phyloP scores from a whole-genome alignment of 2,113 vertebrate genomes.

The Mesocricetus auratus region DNA sequence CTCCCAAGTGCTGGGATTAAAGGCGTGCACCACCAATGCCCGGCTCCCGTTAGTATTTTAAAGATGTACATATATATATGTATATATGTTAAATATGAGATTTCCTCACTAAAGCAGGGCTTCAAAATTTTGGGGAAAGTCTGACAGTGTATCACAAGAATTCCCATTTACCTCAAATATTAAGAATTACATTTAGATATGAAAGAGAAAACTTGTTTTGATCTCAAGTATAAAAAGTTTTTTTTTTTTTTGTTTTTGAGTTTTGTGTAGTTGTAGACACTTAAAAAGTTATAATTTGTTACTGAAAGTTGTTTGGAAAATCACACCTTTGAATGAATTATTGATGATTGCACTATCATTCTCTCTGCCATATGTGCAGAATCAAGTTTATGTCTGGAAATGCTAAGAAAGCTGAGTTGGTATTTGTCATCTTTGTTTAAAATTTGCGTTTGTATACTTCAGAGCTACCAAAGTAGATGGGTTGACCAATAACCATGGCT shows the following conservation, averaged over 20 bases:
- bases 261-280: conserved; percentile 64
- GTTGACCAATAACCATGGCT: conserved; percentile 56
- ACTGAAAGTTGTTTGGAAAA: conserved; percentile 73
- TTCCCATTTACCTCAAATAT: conserved; percentile 78
- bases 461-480: conserved; percentile 32
- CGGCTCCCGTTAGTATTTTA: too few relatives aligned
- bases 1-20: too few relatives aligned
- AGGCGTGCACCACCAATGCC: too few relatives aligned
- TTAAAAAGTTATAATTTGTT: conserved; percentile 65
- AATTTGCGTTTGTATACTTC: conserved; percentile 52
- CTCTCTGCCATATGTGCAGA: conserved; percentile 30
- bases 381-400: conserved; percentile 54
- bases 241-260: too few relatives aligned
- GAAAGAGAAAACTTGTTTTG: conserved; percentile 59
- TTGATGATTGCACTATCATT: conserved; percentile 51
- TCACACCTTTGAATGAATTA: conserved; percentile 61
- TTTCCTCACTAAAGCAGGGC: conserved; percentile 68
- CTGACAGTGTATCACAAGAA: conserved; percentile 54
- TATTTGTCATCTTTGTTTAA: conserved; percentile 70
- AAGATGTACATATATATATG: conserved; percentile 46
- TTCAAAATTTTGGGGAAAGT: conserved; percentile 19
- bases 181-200: conserved; percentile 75
- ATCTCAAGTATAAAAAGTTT: conserved; percentile 76
- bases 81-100: conserved; percentile 57
- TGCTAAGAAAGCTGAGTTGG: conserved; percentile 37